These are phyloP conservation scores for Epizoanthus fatuus DNA, from an alignment of 92 coral and sea anemone genomes.

Conservation along the genomic window DNA sequence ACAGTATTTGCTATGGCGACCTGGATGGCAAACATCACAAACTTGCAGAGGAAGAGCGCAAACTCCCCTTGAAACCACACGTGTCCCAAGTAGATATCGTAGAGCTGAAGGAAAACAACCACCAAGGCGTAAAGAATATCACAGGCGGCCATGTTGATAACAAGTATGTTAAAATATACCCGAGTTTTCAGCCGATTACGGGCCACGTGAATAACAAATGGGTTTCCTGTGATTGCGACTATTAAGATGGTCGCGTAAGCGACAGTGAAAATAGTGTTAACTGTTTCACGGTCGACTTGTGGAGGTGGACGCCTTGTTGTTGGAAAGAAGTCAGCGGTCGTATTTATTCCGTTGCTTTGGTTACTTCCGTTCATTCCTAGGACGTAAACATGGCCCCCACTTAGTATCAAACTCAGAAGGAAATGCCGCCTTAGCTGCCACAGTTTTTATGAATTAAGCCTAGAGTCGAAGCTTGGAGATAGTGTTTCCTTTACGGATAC, in stretches of 20 bases:
- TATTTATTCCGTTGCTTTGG: neutral
- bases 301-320: neutral
- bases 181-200: conserved; percentile 2
- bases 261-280: neutral
- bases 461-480: no score
- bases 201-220: conserved; percentile 5
- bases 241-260: neutral
- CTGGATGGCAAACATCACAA: conserved; percentile 5
- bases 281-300: neutral
- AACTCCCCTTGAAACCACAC: conserved; percentile 12
- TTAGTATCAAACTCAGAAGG: no score
- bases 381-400: neutral
- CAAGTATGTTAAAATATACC: neutral
- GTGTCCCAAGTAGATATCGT: neutral
- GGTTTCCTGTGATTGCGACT: neutral
- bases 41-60: conserved; percentile 1
- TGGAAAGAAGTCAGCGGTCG: neutral
- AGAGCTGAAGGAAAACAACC: neutral
- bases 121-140: neutral
- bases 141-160: conserved; percentile 3
- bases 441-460: no score
- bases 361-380: neutral
- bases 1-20: neutral
- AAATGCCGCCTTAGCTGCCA: no score
- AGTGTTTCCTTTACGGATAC: no score